Base-by-base conservation (phyloP, 2,888 invertebrate genomes). In the Megamerina dolium region DNA sequence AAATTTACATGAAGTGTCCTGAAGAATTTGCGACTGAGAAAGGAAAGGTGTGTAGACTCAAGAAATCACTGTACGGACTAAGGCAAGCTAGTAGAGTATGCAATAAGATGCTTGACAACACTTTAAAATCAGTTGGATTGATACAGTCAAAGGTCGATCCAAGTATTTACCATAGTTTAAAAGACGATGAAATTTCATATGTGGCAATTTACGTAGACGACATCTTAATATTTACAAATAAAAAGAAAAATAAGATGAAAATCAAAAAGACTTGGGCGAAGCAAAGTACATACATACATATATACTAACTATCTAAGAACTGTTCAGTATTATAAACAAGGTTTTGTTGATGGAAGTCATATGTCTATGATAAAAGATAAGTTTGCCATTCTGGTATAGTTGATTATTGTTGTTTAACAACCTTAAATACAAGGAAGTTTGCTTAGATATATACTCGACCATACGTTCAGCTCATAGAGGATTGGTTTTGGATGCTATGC, bases 41-140 rank as follows among this genome's bases (percentile, higher is more conserved):
- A 10, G 19, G 31, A 8, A 33, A 27, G 20, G 38, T 40, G 18
- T 51, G 45, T 16, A 46, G 43, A 16, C 38, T 47, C 2, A 33
- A 38, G 1, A 52, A 49, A 32, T 43, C 46, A 2, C 35, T 52
- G 8, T 50, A 50, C 29, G 48, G 50, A 2, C 26, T 50, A 5
- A 50, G 49, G 19, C 47, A 52, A 37, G 37, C 47, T 10, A 45
- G 47, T 21, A 37, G 49, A 27, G 18, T 46, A 1, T 51, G 48
- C 49, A 43, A 49, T 12, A 32, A 41, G 29, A 43, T 39, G 33
- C 30, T 48, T 17, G 41, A 46, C n/a, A 9, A 16, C 5, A 33
- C 33, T 4, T 37, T 19, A 9, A 41, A 29, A 13, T 9, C 27
- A 9, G 13, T 37, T 5, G 41, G 37, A 10, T 12, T 41, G 9